A percentile compares a stretch with the other conserved stretches of the same genome.
Conservation (phyloP, 2,888 invertebrate species). For the Melipona bicolor region DNA sequence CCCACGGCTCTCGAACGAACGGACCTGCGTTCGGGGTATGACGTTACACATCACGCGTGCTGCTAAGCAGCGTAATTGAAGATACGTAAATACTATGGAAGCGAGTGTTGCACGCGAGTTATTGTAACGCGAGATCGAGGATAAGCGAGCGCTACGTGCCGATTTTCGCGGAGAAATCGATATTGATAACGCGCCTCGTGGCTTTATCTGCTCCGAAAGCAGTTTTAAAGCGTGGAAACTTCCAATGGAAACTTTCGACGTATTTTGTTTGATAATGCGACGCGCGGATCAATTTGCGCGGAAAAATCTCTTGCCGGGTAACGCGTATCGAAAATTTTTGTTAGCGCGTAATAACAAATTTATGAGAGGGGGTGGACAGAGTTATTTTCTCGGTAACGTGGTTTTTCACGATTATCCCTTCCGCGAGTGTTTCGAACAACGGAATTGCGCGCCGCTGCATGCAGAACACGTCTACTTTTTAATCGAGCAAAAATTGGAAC, state of each 20-base stretch:
- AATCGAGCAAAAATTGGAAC: slow-evolving; percentile 31
- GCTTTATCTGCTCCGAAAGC: background rate
- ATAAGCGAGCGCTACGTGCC: slow-evolving; percentile 37
- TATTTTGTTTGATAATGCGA: background rate
- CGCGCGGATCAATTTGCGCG: background rate
- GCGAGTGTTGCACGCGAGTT: slow-evolving; percentile 16
- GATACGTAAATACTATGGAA: slow-evolving; percentile 52
- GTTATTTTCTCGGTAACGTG: background rate
- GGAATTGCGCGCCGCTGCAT: background rate
- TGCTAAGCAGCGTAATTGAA: slow-evolving; percentile 12
- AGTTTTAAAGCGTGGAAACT: background rate
- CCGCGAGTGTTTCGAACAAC: background rate
- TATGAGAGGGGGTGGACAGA: background rate
- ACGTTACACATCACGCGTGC: slow-evolving; percentile 42
- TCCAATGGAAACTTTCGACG: background rate
- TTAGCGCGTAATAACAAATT: background rate
- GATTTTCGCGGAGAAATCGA: slow-evolving; percentile 34
- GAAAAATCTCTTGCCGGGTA: background rate
- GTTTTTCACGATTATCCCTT: background rate
- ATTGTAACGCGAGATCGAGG: slow-evolving; percentile 49
- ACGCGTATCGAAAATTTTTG: background rate
- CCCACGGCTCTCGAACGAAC: background rate
- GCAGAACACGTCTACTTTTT: background rate
- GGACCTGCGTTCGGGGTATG: slow-evolving; percentile 27
- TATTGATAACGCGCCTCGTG: slow-evolving; percentile 9